A percentile compares a stretch with the other conserved stretches of the same genome.
These are phyloP conservation scores for Cossypha caffra DNA, from an alignment of 2,797 vertebrate species.

Conservation along the genomic window DNA sequence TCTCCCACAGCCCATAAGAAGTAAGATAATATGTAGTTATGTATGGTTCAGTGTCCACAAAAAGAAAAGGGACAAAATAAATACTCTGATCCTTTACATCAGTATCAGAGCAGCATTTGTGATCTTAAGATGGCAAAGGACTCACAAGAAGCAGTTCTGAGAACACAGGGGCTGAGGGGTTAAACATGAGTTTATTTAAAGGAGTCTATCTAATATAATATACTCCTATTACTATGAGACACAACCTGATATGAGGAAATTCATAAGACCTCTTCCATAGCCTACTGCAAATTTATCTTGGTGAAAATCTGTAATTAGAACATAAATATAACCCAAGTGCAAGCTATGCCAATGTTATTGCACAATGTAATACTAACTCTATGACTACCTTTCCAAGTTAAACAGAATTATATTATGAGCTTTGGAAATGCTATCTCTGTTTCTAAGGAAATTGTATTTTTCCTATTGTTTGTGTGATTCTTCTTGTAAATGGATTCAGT, in stretches of 20 bases:
- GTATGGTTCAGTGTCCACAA: neutral
- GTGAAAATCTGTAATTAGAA: slow-evolving; percentile 5
- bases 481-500: neutral
- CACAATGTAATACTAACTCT: neutral
- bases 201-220: neutral
- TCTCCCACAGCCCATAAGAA: neutral
- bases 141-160: neutral
- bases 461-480: neutral
- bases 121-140: neutral
- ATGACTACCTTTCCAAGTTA: neutral
- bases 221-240: neutral
- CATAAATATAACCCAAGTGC: neutral
- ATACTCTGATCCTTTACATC: neutral
- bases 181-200: neutral
- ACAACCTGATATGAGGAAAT: neutral
- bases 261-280: neutral
- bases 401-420: neutral
- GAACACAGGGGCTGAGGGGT: neutral
- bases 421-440: neutral
- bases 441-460: slow-evolving; percentile 15
- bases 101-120: neutral
- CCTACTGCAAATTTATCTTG: neutral
- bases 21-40: neutral
- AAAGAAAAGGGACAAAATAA: neutral
- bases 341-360: neutral